Base-by-base conservation (phyloP, 2,888 invertebrate species). In the Dolichomitus sp. region DNA sequence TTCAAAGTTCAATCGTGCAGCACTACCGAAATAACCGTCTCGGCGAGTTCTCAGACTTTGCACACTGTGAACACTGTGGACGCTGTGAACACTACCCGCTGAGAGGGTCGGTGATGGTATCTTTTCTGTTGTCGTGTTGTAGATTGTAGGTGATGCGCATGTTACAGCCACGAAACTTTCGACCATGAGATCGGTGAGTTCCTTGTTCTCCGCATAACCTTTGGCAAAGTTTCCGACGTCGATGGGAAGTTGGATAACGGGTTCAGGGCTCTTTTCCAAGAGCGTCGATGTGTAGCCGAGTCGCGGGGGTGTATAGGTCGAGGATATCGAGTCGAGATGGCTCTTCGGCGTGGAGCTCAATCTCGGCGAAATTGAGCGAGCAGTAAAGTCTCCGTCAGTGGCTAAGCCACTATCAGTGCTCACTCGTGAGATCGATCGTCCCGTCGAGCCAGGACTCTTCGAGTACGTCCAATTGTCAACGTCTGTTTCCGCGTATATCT, bases 391-490 rank as follows among this genome's bases (percentile, higher is more conserved):
- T 90, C 96, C 96, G 90, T 97, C 97, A 69, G 95, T 95, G 30
- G 95, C 94, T 52, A 94, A 92, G 80, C 95, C 95, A 88, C 95
- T 95, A 89, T 97, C 97, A 23, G 96, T 93, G 82, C 93, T 93
- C 17, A 93, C 92, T 84, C 93, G 90, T 12, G 93, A 93, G 77
- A 92, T 88, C 30, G 93, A 93, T 85, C 93, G 87, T 27, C 92
- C 93, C 6, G 92, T 93, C 1, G 93, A 93, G 88, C 95, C 95
- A 88, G 96, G 95, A 93, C 95, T 95, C 86, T 95, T 96, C 72
- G 95, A 95, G 87, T 96, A 96, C 45, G 95, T 96, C 97, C 97
- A 97, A 89, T 95, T 95, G 84, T 96, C 96, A 74, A 95, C 94
- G 68, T 95, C 95, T 5, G 94, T 94, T 86, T 96, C 96, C 0